Conservation (phyloP, 1,140 invertebrate genomes). For the Cylas formicarius region DNA sequence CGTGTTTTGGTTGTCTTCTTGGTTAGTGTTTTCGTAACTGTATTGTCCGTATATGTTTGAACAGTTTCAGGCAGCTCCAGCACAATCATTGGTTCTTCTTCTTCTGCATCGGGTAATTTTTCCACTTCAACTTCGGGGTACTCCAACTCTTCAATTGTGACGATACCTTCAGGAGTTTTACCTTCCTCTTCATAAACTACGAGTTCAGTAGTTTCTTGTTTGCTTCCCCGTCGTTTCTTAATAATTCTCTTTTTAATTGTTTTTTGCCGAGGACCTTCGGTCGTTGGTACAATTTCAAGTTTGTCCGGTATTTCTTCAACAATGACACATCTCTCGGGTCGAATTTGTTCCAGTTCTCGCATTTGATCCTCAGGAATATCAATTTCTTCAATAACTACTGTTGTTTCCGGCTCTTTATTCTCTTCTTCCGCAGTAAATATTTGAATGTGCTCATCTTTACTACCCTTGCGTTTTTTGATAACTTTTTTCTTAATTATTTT, state of each 20-base stretch:
- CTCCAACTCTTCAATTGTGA: constrained; percentile 38
- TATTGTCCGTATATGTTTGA: constrained; percentile 29
- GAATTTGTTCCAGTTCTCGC: constrained; percentile 22
- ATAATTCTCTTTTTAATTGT: constrained; percentile 38
- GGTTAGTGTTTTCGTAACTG: constrained; percentile 31
- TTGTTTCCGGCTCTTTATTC: constrained; percentile 40
- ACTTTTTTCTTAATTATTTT: constrained; percentile 41
- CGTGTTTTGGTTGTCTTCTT: constrained; percentile 32
- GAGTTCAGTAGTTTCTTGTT: constrained; percentile 39
- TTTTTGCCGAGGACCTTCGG: constrained; percentile 39
- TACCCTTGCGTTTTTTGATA: constrained; percentile 39
- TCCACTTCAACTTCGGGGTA: constrained; percentile 38
- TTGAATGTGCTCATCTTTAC: constrained; percentile 44
- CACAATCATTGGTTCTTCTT: constrained; percentile 29
- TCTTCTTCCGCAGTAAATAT: constrained; percentile 46
- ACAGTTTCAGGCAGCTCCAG: constrained; percentile 26
- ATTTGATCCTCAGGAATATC: constrained; percentile 8
- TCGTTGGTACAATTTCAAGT: constrained; percentile 25
- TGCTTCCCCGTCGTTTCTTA: constrained; percentile 34
- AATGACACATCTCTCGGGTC: constrained; percentile 26
- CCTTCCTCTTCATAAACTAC: constrained; percentile 40
- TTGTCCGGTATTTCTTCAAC: constrained; percentile 31
- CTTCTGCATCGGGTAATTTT: constrained; percentile 31
- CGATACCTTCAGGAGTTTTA: constrained; percentile 37
- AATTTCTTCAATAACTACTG: constrained; percentile 35